Evolutionary conservation across 2,888 invertebrate species (phyloP).

Genomic region (Chymomyza procnemis): DNA sequence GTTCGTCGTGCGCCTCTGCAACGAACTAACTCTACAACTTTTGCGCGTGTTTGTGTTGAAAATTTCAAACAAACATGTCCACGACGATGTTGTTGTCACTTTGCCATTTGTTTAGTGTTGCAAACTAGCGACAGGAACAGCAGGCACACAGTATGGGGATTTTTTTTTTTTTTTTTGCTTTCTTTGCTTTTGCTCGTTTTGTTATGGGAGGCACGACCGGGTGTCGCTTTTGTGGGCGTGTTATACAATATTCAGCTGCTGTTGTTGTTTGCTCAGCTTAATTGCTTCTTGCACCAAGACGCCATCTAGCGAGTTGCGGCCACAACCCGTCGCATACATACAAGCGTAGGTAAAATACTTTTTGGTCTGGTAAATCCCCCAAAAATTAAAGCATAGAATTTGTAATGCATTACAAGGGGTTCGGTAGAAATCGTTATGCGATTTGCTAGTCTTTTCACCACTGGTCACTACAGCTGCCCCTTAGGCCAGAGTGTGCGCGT

Average conservation of each 20-base stretch:
- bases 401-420: background rate
- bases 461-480: slow-evolving; percentile 27
- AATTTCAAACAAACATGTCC: slow-evolving; percentile 63
- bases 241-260: slow-evolving; percentile 37
- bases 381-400: background rate
- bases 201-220: slow-evolving; percentile 51
- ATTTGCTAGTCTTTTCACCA: background rate
- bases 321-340: background rate
- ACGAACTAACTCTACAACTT: slow-evolving; percentile 11
- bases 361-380: background rate
- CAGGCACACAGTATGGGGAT: background rate
- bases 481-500: background rate
- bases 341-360: background rate
- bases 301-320: too few species aligned
- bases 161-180: background rate
- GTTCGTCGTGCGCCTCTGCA: slow-evolving; percentile 61
- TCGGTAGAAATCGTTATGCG: background rate
- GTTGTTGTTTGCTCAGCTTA: background rate
- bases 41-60: slow-evolving; percentile 58
- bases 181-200: slow-evolving; percentile 27
- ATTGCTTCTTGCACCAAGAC: background rate
- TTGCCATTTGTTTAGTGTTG: slow-evolving; percentile 8
- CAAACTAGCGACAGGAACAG: background rate
- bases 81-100: slow-evolving; percentile 16
- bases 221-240: slow-evolving; percentile 52